These are phyloP conservation scores for Saccostrea echinata DNA, from an alignment of 1,140 invertebrate species.

Conservation along the genomic window DNA sequence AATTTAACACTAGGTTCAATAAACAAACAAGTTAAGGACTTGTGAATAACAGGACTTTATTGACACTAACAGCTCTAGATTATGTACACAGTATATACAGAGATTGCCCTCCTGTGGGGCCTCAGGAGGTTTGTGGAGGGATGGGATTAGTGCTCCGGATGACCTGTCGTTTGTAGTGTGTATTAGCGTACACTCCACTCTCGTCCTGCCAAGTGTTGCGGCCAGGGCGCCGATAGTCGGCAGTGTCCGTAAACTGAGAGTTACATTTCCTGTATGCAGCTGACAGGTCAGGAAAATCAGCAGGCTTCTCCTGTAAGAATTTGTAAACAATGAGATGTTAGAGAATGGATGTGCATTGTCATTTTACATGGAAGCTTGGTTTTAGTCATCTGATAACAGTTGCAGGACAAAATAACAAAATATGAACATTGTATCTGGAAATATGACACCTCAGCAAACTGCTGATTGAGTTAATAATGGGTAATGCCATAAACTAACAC, in stretches of 20 bases:
- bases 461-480: too few relatives aligned
- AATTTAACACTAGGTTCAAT: too few relatives aligned
- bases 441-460: too few relatives aligned
- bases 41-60: not conserved
- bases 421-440: too few relatives aligned
- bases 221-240: conserved; percentile 73
- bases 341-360: not conserved
- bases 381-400: not conserved
- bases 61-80: not conserved
- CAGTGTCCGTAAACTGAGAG: conserved; percentile 79
- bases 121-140: conserved; percentile 48
- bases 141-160: conserved; percentile 67
- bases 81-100: conserved; percentile 14
- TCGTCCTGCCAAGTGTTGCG: conserved; percentile 80
- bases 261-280: conserved; percentile 75
- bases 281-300: conserved; percentile 71
- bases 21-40: not conserved
- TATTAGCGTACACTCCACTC: conserved; percentile 77
- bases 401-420: not conserved
- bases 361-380: not conserved
- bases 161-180: conserved; percentile 72
- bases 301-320: conserved; percentile 63
- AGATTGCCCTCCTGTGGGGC: not conserved
- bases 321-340: not conserved
- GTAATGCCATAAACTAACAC: too few relatives aligned